Evolutionary conservation across 2,797 vertebrate species (phyloP), one percentile per base, ranked within the genome.

Genomic region (Cyclopterus lumpus): DNA sequence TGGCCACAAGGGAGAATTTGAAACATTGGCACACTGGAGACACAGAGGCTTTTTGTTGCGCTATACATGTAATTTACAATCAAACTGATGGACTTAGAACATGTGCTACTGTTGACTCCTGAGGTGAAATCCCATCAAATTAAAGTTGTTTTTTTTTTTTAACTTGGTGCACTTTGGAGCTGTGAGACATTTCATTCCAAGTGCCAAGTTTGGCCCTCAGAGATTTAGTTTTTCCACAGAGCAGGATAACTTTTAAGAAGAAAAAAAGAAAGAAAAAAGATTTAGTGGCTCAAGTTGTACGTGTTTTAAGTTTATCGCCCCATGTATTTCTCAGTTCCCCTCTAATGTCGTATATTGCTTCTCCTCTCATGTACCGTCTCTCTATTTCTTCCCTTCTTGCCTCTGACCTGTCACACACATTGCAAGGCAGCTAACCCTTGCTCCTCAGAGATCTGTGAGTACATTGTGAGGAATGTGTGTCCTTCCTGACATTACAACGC

Each of bases 401-500:
- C 65, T 88, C 82, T 89, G 82, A 92, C 91, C 77, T 79, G 79
- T 86, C 82, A 75, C 64, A 84, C 81, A 67, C 68, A 77, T 80
- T 79, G 79, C 36, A 1, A 73, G 70, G 78, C 82, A 75, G 74
- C 82, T 71, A 71, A 81, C 59, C 82, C 79, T 63, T 58, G 66
- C 77, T 84, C 90, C 81, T 90, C 80, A 60, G 87, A 93, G 87
- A 93, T 93, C 89, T 90, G 86, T 92, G 92, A 94, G 88, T 88
- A 88, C 87, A 88, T 81, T 44, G 80, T 73, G 60, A 92, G 92
- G 94, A 95, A 94, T 95, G 92, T 87, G 85, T 88, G 92, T 90
- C 91, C 93, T 95, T 95, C 92, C 93, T 95, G 93, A 92, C 92
- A 94, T 94, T 94, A 94, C 91, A 89, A 89, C 81, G 58, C 85